Percentiles rank a stretch among this genome's conserved stretches.
phyloP scores from a whole-genome alignment of 2,113 vertebrate genomes.

The Notothenia coriiceps region DNA sequence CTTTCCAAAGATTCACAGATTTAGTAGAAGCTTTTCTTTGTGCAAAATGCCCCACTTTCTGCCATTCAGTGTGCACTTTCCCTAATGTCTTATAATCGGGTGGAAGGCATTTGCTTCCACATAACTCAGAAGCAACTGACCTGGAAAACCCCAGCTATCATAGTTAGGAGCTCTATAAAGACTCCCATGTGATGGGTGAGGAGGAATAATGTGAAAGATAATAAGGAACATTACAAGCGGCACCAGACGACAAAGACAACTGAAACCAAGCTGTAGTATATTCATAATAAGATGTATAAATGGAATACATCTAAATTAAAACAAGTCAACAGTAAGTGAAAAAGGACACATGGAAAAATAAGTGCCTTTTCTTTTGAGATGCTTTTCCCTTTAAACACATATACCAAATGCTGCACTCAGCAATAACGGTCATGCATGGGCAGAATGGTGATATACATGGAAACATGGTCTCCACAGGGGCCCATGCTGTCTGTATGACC shows the following conservation, averaged over 20 bases:
- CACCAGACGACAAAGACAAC: slow-evolving; percentile 23
- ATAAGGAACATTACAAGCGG: not conserved
- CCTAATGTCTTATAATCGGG: slow-evolving; percentile 44
- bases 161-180: slow-evolving; percentile 49
- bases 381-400: slow-evolving; percentile 6
- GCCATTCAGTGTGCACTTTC: slow-evolving; percentile 12
- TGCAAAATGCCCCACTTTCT: slow-evolving; percentile 8
- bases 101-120: slow-evolving; percentile 31
- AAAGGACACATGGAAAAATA: not conserved
- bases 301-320: not conserved
- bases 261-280: not conserved
- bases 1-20: not conserved
- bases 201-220: slow-evolving; percentile 44
- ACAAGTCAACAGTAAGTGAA: not conserved
- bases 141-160: slow-evolving; percentile 60
- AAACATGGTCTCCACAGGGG: slow-evolving; percentile 55
- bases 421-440: slow-evolving; percentile 46
- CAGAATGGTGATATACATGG: slow-evolving; percentile 50
- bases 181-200: slow-evolving; percentile 55
- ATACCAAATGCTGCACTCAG: slow-evolving; percentile 54
- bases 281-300: not conserved
- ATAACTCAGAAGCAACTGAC: slow-evolving; percentile 62
- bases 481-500: slow-evolving; percentile 66
- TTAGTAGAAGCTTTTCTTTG: slow-evolving; percentile 8
- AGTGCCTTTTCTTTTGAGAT: not conserved